Percentiles rank a stretch among this genome's conserved stretches.
Evolutionary conservation across 2,797 vertebrate species (phyloP).

Genomic region (Rhinatrema bivittatum): DNA sequence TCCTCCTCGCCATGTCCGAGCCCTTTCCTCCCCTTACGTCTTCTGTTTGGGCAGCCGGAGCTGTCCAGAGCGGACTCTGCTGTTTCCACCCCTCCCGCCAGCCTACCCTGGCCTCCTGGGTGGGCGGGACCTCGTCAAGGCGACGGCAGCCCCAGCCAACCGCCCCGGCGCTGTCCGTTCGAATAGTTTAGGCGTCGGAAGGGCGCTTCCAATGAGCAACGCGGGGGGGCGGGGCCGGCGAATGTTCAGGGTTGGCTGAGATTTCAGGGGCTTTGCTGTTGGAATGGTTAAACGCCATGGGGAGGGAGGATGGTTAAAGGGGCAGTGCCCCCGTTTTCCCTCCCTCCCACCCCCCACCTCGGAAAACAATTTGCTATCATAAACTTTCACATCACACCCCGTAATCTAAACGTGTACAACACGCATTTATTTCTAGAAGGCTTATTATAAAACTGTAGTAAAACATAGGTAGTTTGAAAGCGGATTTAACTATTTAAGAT

Average conservation of each 20-base stretch:
- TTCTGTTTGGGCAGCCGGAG: slow-evolving; percentile 66
- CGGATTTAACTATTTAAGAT: too few species aligned
- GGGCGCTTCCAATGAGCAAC: not conserved
- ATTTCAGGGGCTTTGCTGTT: slow-evolving; percentile 30
- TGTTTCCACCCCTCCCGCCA: slow-evolving; percentile 56
- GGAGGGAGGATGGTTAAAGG: not conserved
- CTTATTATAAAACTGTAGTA: too few species aligned
- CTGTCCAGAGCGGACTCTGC: slow-evolving; percentile 76
- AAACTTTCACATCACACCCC: too few species aligned
- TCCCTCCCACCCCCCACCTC: not conserved
- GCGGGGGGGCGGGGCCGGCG: not conserved
- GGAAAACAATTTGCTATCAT: too few species aligned
- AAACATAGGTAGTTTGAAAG: too few species aligned
- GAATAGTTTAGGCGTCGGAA: not conserved
- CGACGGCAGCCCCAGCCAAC: slow-evolving; percentile 16
- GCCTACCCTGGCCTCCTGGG: slow-evolving; percentile 58
- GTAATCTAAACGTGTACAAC: too few species aligned
- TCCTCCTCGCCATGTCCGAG: slow-evolving; percentile 76
- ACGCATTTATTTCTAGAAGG: too few species aligned
- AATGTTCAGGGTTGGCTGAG: slow-evolving; percentile 47
- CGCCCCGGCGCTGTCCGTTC: not conserved
- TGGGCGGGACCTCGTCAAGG: slow-evolving; percentile 23
- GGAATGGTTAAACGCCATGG: slow-evolving; percentile 35
- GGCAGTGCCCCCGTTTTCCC: not conserved
- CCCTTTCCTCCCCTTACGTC: slow-evolving; percentile 75